Base-by-base conservation (phyloP, 2,797 vertebrate genomes). In the Danio jaintianensis region DNA sequence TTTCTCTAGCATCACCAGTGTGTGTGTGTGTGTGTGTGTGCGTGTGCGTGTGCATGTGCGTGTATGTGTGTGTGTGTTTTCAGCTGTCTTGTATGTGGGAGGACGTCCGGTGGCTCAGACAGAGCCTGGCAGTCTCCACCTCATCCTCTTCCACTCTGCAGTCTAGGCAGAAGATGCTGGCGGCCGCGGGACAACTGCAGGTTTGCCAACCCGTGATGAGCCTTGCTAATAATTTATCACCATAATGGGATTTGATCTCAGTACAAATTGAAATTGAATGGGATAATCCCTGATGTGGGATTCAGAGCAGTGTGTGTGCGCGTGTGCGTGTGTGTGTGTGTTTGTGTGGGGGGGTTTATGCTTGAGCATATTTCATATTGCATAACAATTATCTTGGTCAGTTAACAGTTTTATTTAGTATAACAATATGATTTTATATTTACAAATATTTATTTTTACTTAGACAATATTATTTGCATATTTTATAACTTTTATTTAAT, bases 21-120 rank as follows among this genome's bases (percentile, higher is more conserved):
- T 69, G 47, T 69, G 40, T 48, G 43, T 29, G 40, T 69, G 40
- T 48, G 50, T 89, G 29, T 29, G 29, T 29, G n/a, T n/a, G n/a
- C n/a, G 47, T 69, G 40, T 48, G 43, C 29, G 40, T 69, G 40
- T 48, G 50, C n/a, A n/a, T n/a, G n/a, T n/a, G n/a, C n/a, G n/a
- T 68, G 62, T 73, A 45, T 81, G 53, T 83, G 63, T 74, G 79
- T 89, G 29, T 29, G 29, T 29, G n/a, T n/a, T n/a, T 92, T 91
- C 94, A 99, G 98, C 90, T 99, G 87, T 98, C 97, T 29, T 98
- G 96, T 86, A 97, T 98, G 96, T 99, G 98, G 98, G 97, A 98
- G 90, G 97, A 99, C 80, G 95, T 98, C 83, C 95, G 96, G 69
- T 98, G 97, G 96, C 89, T 99, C 70, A 93, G 97, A 84, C 97